Evolutionary conservation across 2,113 vertebrate genomes (phyloP), one percentile per base, ranked within the genome.

Genomic region (Epinephelus moara): DNA sequence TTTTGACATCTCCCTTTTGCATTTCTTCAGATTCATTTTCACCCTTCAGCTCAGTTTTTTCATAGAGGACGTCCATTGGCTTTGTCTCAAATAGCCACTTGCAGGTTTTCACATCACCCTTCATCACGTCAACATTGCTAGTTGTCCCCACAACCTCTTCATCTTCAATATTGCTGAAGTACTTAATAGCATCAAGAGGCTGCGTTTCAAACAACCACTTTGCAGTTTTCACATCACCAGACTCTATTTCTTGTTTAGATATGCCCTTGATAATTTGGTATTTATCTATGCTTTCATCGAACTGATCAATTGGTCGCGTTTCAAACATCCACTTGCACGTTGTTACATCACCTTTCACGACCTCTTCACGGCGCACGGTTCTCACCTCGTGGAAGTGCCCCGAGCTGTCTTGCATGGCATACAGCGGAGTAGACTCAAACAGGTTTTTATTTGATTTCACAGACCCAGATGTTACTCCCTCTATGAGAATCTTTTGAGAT

Each of bases 201-300:
- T 98, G 97, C 5, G 97, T 98, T 95, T 98, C 97, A 95, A 98
- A 98, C 49, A 98, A 91, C 97, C 97, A 98, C 85, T 97, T 98
- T 40, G 97, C 97, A 63, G 96, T 97, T 95, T 97, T 98, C 23
- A 98, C 97, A 89, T 97, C 96, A 42, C 97, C 97, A 18, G 96
- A 94, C 87, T 97, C 95, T 33, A 97, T 94, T 95, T 98, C 96
- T 86, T 97, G 93, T 85, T 97, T 96, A 64, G 97, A 97, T 91
- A 98, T 97, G 45, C 97, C 97, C 87, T 96, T 97, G 40, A 98
- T 98, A 70, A 98, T 91, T 91, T 97, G 96, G 82, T 96, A 97
- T 89, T 97, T 96, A 70, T 93, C 89, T 85, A 96, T 93, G 21
- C 96, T 97, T 89, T 97, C 96, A 78, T 96, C 95, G 94, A 98